Conservation (phyloP, 2,888 invertebrate genomes). For the Heliconius cydno region DNA sequence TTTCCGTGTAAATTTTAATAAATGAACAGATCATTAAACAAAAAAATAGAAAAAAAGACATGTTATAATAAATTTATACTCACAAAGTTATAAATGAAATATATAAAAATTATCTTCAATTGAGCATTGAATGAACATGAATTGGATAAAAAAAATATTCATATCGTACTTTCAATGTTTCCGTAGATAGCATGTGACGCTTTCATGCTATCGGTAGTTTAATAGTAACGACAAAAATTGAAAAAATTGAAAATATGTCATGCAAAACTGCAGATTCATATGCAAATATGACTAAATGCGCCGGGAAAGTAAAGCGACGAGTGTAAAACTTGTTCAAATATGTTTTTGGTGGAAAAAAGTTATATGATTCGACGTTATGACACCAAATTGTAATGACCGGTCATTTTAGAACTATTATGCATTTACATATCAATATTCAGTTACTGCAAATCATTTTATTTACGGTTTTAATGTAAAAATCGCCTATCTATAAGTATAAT, state of each 20-base stretch:
- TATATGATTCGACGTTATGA: constrained; percentile 41
- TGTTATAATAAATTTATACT: neutral
- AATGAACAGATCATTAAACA: neutral
- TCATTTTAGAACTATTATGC: constrained; percentile 32
- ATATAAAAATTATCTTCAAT: constrained; percentile 24
- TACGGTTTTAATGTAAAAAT: no score
- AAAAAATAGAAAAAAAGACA: neutral
- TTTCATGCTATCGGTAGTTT: constrained; percentile 47
- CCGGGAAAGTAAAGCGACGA: constrained; percentile 69
- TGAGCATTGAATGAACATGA: constrained; percentile 31
- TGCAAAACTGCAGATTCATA: constrained; percentile 70
- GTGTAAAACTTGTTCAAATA: constrained; percentile 71
- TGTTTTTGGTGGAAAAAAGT: constrained; percentile 64
- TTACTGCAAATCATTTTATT: neutral
- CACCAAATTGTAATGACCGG: constrained; percentile 43
- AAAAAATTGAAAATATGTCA: constrained; percentile 64
- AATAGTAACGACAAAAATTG: constrained; percentile 52
- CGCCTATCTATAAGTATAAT: no score
- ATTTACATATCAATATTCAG: constrained; percentile 11
- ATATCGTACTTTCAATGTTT: constrained; percentile 42
- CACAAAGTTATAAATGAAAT: constrained; percentile 8
- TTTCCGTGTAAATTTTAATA: neutral
- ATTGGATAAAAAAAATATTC: constrained; percentile 38
- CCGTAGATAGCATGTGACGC: constrained; percentile 49
- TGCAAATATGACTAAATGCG: constrained; percentile 69